These are phyloP conservation scores for Nothoprocta perdicaria DNA, from an alignment of 2,113 vertebrate species.

Conservation along the genomic window DNA sequence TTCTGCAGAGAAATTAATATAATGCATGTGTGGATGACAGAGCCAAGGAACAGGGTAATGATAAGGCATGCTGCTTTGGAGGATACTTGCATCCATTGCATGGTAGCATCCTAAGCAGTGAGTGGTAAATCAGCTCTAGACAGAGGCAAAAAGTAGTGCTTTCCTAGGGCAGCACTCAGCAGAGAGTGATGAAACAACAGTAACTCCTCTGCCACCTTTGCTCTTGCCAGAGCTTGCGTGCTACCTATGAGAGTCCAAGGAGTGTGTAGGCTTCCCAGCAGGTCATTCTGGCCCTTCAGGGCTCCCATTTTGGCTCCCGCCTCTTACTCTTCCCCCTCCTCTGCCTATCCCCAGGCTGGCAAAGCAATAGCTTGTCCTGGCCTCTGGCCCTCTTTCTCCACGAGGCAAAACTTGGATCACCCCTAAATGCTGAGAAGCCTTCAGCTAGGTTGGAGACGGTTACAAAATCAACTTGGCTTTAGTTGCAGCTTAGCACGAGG, in stretches of 20 bases:
- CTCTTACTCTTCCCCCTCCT: background rate
- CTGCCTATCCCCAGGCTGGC: background rate
- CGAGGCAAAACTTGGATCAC: background rate
- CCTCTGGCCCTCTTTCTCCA: background rate
- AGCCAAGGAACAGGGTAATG: background rate
- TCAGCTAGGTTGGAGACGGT: background rate
- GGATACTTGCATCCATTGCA: background rate
- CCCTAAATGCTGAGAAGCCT: background rate
- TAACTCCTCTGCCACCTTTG: background rate
- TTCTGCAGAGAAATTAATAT: background rate
- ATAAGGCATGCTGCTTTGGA: background rate
- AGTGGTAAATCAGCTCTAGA: background rate
- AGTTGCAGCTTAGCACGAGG: background rate
- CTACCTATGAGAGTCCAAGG: background rate
- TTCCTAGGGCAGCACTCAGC: background rate
- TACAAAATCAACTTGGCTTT: background rate
- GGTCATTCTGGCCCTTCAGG: background rate
- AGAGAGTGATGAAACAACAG: rapidly evolving
- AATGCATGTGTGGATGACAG: background rate
- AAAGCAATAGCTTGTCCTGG: background rate
- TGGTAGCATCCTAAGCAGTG: background rate
- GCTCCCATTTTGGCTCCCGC: background rate
- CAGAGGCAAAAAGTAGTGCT: background rate
- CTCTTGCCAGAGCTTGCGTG: background rate
- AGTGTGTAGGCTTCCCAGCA: too few species aligned